Percentiles rank a stretch among this genome's conserved stretches.
Conservation (phyloP, 2,888 invertebrate species). For the Catocala sponsa region DNA sequence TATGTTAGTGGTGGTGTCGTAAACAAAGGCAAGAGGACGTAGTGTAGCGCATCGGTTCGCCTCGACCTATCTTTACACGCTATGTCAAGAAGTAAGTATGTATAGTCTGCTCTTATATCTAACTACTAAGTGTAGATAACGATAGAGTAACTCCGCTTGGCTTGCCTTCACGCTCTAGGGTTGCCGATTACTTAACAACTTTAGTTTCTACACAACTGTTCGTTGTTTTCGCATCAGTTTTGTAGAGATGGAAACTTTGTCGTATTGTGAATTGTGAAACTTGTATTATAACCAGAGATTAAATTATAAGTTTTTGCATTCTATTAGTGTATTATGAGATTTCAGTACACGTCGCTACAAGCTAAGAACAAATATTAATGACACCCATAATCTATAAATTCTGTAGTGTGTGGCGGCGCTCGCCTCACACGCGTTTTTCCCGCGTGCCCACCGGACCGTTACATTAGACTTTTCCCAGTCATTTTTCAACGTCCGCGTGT, state of each 20-base stretch:
- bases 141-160: slow-evolving; percentile 39
- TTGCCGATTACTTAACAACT: slow-evolving; percentile 29
- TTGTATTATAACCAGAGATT: not conserved
- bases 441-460: slow-evolving; percentile 43
- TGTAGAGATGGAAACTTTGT: slow-evolving; percentile 12
- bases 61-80: slow-evolving; percentile 63
- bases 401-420: slow-evolving; percentile 13
- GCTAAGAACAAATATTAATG: slow-evolving; percentile 35
- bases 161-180: slow-evolving; percentile 44
- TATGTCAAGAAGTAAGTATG: slow-evolving; percentile 47
- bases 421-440: slow-evolving; percentile 48
- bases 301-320: not conserved
- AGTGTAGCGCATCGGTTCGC: slow-evolving; percentile 60
- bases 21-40: slow-evolving; percentile 57
- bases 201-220: slow-evolving; percentile 13
- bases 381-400: slow-evolving; percentile 16
- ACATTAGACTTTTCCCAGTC: slow-evolving; percentile 54
- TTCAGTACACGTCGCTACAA: not conserved
- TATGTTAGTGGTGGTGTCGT: slow-evolving; percentile 42
- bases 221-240: slow-evolving; percentile 16
- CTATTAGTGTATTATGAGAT: slow-evolving; percentile 7
- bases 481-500: slow-evolving; percentile 43
- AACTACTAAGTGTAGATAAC: slow-evolving; percentile 46
- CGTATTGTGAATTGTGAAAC: slow-evolving; percentile 9
- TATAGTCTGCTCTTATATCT: slow-evolving; percentile 46